Conservation (phyloP, 2,797 vertebrate species). For the Chelonia mydas region DNA sequence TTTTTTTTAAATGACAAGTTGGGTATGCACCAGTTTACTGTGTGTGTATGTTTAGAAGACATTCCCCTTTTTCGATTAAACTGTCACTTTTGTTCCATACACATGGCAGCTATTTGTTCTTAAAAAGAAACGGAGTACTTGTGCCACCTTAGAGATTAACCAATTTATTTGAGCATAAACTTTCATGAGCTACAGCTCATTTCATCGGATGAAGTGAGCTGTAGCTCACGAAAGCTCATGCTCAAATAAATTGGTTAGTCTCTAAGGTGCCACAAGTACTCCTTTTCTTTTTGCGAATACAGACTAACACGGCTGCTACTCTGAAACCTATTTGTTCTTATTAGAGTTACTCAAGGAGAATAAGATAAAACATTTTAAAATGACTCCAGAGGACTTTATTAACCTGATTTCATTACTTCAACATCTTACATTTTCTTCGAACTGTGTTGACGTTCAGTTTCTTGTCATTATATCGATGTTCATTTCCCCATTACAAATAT, state of each 20-base stretch:
- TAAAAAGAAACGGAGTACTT: not conserved
- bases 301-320: too few species aligned
- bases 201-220: too few species aligned
- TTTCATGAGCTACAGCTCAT: too few species aligned
- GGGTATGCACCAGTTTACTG: not conserved
- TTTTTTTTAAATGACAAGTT: not conserved
- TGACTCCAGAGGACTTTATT: not conserved
- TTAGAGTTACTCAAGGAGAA: not conserved
- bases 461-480: not conserved
- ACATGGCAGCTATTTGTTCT: constrained; percentile 5
- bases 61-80: constrained; percentile 27
- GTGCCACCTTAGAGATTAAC: too few species aligned
- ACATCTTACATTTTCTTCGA: not conserved
- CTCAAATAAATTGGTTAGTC: too few species aligned
- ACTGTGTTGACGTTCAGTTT: not conserved
- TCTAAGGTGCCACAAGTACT: too few species aligned
- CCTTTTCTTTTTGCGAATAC: too few species aligned
- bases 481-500: not conserved
- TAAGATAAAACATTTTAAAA: constrained; percentile 9
- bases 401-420: constrained; percentile 36
- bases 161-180: too few species aligned
- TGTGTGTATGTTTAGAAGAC: not conserved
- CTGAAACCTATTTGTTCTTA: not conserved
- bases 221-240: too few species aligned
- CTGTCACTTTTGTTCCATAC: not conserved